A percentile compares a stretch with the other conserved stretches of the same genome.
Conservation (phyloP, 2,888 invertebrate species). For the Rosalia funebris region DNA sequence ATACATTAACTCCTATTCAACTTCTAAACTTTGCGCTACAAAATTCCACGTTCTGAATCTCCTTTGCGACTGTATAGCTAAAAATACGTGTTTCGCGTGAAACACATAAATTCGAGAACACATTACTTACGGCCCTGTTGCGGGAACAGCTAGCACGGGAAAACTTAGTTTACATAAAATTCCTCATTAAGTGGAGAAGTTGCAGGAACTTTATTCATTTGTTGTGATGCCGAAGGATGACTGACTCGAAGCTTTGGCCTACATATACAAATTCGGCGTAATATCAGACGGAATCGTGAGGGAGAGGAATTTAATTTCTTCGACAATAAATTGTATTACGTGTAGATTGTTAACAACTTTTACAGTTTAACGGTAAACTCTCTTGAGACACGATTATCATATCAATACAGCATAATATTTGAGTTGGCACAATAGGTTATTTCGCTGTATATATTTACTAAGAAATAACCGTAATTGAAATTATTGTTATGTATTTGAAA, state of each 20-base stretch:
- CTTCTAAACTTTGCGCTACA: not conserved
- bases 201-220: conserved; percentile 2
- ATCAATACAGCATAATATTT: not conserved
- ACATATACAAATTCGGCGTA: not conserved
- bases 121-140: conserved; percentile 5
- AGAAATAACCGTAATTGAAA: too few species aligned
- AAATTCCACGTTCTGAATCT: not conserved
- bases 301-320: not conserved
- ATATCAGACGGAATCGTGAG: conserved; percentile 5
- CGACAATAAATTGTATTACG: conserved; percentile 1
- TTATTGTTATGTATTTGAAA: too few species aligned
- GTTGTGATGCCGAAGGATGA: not conserved
- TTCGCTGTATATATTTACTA: too few species aligned
- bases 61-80: not conserved
- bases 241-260: conserved; percentile 5
- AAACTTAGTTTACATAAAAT: not conserved
- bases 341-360: not conserved
- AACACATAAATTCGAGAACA: conserved; percentile 5
- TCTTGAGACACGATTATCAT: not conserved
- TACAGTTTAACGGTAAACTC: not conserved
- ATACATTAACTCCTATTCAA: not conserved
- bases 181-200: not conserved
- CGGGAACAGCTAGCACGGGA: not conserved
- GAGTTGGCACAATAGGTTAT: too few species aligned
- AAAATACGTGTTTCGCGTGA: conserved; percentile 1